Evolutionary conservation across 2,797 vertebrate genomes (phyloP).

Genomic region (Natrix natrix): DNA sequence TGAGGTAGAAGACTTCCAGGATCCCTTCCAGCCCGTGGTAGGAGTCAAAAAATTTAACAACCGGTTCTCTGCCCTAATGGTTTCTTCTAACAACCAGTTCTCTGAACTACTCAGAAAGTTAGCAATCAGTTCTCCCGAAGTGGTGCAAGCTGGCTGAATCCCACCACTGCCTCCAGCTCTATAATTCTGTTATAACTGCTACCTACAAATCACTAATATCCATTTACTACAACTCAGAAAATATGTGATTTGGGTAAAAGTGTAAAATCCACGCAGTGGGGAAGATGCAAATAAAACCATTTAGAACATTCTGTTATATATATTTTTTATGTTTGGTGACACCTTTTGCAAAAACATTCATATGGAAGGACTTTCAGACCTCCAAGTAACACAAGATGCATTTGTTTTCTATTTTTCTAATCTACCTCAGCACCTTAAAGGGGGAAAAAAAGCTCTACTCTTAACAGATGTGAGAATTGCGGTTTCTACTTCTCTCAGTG

Average conservation of each 20-base stretch:
- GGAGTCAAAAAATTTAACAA: no score
- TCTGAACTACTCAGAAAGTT: no score
- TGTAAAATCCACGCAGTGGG: not conserved
- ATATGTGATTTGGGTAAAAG: not conserved
- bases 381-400: not conserved
- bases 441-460: not conserved
- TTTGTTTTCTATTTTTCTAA: not conserved
- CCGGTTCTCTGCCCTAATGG: no score
- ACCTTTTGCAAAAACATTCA: not conserved
- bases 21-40: not conserved
- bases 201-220: not conserved
- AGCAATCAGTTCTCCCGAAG: no score
- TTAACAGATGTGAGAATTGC: not conserved
- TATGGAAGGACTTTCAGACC: not conserved
- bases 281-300: not conserved
- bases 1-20: not conserved
- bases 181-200: not conserved
- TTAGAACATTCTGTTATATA: not conserved
- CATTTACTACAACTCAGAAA: not conserved
- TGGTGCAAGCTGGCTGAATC: no score
- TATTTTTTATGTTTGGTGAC: not conserved
- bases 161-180: not conserved
- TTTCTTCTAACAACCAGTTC: no score
- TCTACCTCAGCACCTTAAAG: not conserved
- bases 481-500: not conserved